Evolutionary conservation across 2,113 vertebrate species (phyloP), one percentile per base, ranked within the genome.

Genomic region (Datnioides undecimradiatus): DNA sequence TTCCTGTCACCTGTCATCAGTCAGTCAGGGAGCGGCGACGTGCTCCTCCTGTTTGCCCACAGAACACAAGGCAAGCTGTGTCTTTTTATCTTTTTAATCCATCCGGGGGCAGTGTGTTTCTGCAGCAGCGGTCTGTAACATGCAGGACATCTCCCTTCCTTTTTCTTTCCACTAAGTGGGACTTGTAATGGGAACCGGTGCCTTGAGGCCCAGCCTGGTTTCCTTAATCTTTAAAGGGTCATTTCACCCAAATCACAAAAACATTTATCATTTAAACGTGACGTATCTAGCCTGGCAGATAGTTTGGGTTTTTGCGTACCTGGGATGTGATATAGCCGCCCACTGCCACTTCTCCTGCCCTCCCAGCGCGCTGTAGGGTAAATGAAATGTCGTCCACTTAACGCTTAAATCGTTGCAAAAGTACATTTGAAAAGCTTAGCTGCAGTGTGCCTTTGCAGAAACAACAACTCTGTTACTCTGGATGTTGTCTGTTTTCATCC

Each of bases 181-280:
- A 73, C 82, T 87, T 85, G 74, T 66, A 78, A 79, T 87, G 55
- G 76, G 76, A 87, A 73, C 72, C 36, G 66, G 76, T 88, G 79
- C 75, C 74, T 85, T 87, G 69, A 64, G 83, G 68, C 81, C 83
- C 85, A 83, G 64, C 77, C 86, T 77, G 75, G 25, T 69, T 83
- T 76, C 29, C 43, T 64, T 36, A 31, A 58, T 68, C 11, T 49
- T 49, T 49, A 65, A 73, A 71, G 48, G 43, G 41, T 86, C 27
- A 14, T 13, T 76, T 88, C 65, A 80, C 65, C 52, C 34, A 59
- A 71, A 85, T 72, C 57, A 77, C 34, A 21, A 33, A 33, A 58
- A 57, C 65, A 21, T 27, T 36, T 21, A 33, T 6, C 8, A 21
- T 16, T 45, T 38, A 38, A 23, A 12, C n/a, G 23, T 5, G 3